phyloP scores from a whole-genome alignment of 2,797 vertebrate genomes.

The Hoplostethus atlanticus region DNA sequence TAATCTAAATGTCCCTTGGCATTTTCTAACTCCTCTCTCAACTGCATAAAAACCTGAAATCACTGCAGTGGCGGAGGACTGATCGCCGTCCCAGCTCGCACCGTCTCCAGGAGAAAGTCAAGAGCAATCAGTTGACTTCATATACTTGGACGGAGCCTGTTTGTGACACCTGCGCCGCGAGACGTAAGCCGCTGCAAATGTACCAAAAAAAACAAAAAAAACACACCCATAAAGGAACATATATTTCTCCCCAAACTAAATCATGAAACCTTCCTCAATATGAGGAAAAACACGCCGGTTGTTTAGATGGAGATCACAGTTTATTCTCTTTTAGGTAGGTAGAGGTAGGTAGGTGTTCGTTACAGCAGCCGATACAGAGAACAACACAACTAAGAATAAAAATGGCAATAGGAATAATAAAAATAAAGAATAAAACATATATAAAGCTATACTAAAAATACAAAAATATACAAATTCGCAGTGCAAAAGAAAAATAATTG shows the following conservation, averaged over 20 bases:
- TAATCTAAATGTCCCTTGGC: constrained; percentile 78
- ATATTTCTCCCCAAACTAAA: constrained; percentile 60
- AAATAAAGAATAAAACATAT: too few relatives aligned
- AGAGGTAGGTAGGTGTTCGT: too few relatives aligned
- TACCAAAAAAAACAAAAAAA: constrained; percentile 46
- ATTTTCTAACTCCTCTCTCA: constrained; percentile 76
- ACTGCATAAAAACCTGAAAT: constrained; percentile 76
- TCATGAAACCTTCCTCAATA: constrained; percentile 66
- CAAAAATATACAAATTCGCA: too few relatives aligned
- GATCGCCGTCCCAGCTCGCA: constrained; percentile 66
- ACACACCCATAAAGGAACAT: constrained; percentile 59
- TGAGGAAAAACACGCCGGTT: constrained; percentile 46
- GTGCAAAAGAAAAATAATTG: too few relatives aligned
- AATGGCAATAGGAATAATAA: too few relatives aligned
- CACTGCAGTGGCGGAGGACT: constrained; percentile 62
- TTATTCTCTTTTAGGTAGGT: constrained; percentile 18
- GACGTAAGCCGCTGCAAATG: constrained; percentile 68
- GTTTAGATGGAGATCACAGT: constrained; percentile 46
- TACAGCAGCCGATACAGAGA: too few relatives aligned
- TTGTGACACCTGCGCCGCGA: constrained; percentile 80
- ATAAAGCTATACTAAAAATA: too few relatives aligned
- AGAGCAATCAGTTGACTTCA: constrained; percentile 80
- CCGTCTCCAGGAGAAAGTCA: constrained; percentile 75
- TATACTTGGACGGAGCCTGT: constrained; percentile 78
- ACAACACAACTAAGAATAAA: too few relatives aligned